Evolutionary conservation across 2,888 invertebrate genomes (phyloP), one percentile per base, ranked within the genome.

Genomic region (Argyra leucocephala): DNA sequence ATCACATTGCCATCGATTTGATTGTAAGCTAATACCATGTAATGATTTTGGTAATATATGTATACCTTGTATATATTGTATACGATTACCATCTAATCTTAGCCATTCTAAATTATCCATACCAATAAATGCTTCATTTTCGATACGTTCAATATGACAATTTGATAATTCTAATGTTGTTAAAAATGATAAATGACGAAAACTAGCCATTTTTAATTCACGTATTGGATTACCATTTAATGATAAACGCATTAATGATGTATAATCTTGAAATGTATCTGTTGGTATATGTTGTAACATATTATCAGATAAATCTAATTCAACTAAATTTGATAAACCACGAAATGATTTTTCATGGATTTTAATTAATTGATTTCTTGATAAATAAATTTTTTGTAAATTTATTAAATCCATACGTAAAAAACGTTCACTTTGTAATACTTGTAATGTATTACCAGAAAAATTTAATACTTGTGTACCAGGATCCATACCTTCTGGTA

Each of bases 1-100:
- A 79, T 93, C 91, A 79, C 94, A 94, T 71, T 86, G 84, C 94
- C 93, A 94, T 70, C 89, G 88, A 83, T 94, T 94, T 76, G 88
- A 88, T 76, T 93, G 89, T 71, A 94, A 81, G 73, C 90, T 88
- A 66, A 93, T 85, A 66, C 90, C 91, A 72, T 90, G 87, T 71
- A 93, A 81, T 63, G 86, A 86, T 68, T 86, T 86, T n/a, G 91
- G 90, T 64, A 91, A 82, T 72, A 89, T 85, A 74, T 85, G 84
- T 66, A 82, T 83, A 62, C 88, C 89, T 74, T 85, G 84, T 72
- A 92, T 85, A 72, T 85, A 85, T 66, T 86, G 85, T 74, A 95
- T 83, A 73, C 85, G 85, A 81, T 95, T 95, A 70, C 89, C 89
- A 73, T 93, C 88, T 72, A 95, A 80, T 72, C 89, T 86, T 66